Conservation (phyloP, 2,113 vertebrate species). For the Speoplatyrhinus poulsoni region DNA sequence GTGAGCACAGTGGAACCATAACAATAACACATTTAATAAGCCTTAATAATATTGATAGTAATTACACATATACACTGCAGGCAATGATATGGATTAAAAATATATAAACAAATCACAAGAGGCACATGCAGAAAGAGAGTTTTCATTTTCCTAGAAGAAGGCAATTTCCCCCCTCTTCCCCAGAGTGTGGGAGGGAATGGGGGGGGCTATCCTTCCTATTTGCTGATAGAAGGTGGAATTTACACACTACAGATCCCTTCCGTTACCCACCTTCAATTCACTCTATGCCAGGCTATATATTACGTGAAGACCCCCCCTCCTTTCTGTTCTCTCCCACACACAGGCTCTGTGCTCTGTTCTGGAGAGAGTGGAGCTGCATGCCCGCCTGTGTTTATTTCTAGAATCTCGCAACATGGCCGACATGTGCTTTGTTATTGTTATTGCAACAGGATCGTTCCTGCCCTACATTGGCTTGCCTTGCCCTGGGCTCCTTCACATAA, state of each 20-base stretch:
- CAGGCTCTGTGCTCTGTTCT: not conserved
- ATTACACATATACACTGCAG: not conserved
- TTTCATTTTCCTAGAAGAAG: conserved; percentile 51
- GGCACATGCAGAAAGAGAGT: conserved; percentile 29
- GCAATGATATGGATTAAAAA: not conserved
- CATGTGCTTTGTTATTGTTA: conserved; percentile 82
- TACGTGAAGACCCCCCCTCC: not conserved
- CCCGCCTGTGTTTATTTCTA: conserved; percentile 79
- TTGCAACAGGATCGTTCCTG: conserved; percentile 57
- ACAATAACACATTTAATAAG: not conserved
- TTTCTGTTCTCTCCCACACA: not conserved
- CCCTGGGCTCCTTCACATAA: conserved; percentile 1
- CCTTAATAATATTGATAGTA: not conserved
- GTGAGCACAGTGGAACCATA: not conserved
- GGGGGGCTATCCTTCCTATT: conserved; percentile 19
- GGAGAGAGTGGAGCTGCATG: conserved; percentile 56
- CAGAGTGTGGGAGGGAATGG: not conserved
- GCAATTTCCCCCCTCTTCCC: conserved; percentile 5
- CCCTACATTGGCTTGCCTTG: conserved; percentile 41
- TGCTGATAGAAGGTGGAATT: conserved; percentile 15
- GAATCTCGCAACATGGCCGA: conserved; percentile 83
- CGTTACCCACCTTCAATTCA: not conserved
- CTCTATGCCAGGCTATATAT: not conserved
- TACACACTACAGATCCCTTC: not conserved
- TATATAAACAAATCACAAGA: not conserved